Conservation (phyloP, 2,888 invertebrate genomes). For the Drosophila longiperda region DNA sequence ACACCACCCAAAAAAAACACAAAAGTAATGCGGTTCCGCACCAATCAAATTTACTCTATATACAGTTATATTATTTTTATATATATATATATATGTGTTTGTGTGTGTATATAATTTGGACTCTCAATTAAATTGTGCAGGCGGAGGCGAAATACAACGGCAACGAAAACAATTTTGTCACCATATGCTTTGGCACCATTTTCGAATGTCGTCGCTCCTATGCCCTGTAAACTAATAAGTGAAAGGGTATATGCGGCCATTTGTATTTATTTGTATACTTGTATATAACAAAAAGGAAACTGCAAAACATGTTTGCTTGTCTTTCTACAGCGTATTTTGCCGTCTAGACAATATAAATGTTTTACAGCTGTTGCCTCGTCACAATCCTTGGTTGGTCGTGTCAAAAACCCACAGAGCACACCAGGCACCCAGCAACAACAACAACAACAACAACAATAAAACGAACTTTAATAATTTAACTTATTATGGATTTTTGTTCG, state of each 20-base stretch:
- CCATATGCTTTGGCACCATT: conserved; percentile 74
- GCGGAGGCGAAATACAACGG: conserved; percentile 62
- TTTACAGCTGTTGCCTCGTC: not conserved
- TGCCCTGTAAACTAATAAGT: conserved; percentile 9
- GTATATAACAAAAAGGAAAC: not conserved
- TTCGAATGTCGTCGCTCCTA: conserved; percentile 39
- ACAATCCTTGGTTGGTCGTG: conserved; percentile 56
- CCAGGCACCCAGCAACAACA: conserved; percentile 32
- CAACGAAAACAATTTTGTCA: conserved; percentile 70
- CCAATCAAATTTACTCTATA: conserved; percentile 24
- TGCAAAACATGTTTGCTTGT: not conserved
- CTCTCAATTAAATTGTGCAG: conserved; percentile 76
- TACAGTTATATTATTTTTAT: conserved; percentile 1
- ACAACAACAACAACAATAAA: conserved; percentile 21
- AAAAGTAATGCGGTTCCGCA: conserved; percentile 22
- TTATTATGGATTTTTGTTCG: conserved; percentile 76
- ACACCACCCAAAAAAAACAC: conserved; percentile 27
- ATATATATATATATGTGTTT: conserved; percentile 5
- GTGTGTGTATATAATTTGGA: conserved; percentile 66
- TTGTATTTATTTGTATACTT: not conserved
- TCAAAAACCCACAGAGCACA: conserved; percentile 50
- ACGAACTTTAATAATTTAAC: conserved; percentile 78
- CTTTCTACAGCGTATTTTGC: conserved; percentile 15
- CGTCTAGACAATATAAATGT: not conserved
- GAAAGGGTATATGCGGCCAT: not conserved